A percentile compares a stretch with the other conserved stretches of the same genome.
These are phyloP conservation scores for Lepidocyrtoides sp. DNA, from an alignment of 2,888 invertebrate genomes.

Conservation along the genomic window DNA sequence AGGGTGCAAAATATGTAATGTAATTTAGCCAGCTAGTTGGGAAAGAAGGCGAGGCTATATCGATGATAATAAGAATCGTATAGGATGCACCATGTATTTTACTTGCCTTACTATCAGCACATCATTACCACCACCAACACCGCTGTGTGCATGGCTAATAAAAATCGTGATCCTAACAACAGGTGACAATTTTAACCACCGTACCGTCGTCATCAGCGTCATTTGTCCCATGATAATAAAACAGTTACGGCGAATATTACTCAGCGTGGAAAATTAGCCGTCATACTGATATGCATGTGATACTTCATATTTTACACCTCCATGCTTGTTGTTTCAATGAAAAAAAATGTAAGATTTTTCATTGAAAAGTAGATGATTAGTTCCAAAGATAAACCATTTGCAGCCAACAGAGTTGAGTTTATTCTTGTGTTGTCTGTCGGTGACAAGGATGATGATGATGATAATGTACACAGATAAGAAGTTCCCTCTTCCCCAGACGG, in stretches of 20 bases:
- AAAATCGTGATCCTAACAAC: slow-evolving; percentile 25
- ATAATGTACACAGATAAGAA: no score
- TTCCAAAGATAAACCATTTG: not conserved
- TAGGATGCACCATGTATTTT: not conserved
- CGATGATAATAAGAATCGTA: no score
- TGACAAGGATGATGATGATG: not conserved
- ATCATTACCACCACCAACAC: not conserved
- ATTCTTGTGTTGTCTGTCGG: not conserved
- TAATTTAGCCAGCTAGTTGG: not conserved
- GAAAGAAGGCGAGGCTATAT: slow-evolving; percentile 16
- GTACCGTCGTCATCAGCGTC: not conserved
- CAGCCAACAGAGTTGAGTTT: not conserved
- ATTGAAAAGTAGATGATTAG: not conserved
- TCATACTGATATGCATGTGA: not conserved
- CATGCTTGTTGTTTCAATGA: not conserved
- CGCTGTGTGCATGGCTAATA: not conserved
- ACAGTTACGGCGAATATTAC: not conserved
- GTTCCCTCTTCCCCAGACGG: slow-evolving; percentile 4
- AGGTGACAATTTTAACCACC: slow-evolving; percentile 10
- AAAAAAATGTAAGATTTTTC: not conserved
- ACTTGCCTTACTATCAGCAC: not conserved
- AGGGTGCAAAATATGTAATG: slow-evolving; percentile 23
- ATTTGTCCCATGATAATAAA: not conserved
- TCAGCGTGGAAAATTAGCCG: not conserved
- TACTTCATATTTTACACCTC: not conserved